A percentile compares a stretch with the other conserved stretches of the same genome.
phyloP scores from a whole-genome alignment of 2,113 vertebrate species.

The Mystacornis crossleyi region DNA sequence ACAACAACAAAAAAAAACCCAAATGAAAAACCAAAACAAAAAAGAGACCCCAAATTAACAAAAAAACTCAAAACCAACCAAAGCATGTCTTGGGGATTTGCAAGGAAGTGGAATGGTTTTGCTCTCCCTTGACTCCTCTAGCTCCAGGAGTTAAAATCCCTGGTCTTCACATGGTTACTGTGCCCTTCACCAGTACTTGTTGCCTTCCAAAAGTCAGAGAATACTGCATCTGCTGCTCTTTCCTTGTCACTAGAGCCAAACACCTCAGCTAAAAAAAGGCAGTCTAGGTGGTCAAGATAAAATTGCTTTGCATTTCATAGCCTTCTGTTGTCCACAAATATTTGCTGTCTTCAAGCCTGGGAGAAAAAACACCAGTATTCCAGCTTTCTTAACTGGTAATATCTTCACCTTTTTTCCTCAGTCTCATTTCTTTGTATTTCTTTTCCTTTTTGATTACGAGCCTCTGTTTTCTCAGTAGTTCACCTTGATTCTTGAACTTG shows the following conservation, averaged over 20 bases:
- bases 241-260: not conserved
- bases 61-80: not conserved
- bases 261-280: not conserved
- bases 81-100: not conserved
- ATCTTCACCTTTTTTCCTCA: fast-evolving
- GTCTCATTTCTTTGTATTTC: fast-evolving
- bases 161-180: not conserved
- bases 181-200: not conserved
- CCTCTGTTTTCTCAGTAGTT: not conserved
- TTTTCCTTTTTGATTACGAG: not conserved
- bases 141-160: not conserved
- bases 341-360: not conserved
- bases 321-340: not conserved
- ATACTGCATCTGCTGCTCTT: not conserved
- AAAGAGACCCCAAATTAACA: not conserved
- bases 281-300: fast-evolving
- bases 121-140: not conserved
- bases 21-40: not conserved
- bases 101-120: not conserved
- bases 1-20: not conserved
- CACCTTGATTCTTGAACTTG: not conserved
- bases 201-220: not conserved
- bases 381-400: not conserved
- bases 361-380: not conserved
- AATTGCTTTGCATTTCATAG: not conserved